Evolutionary conservation across 1,140 invertebrate genomes (phyloP).

Genomic region (Drosophila bocqueti): DNA sequence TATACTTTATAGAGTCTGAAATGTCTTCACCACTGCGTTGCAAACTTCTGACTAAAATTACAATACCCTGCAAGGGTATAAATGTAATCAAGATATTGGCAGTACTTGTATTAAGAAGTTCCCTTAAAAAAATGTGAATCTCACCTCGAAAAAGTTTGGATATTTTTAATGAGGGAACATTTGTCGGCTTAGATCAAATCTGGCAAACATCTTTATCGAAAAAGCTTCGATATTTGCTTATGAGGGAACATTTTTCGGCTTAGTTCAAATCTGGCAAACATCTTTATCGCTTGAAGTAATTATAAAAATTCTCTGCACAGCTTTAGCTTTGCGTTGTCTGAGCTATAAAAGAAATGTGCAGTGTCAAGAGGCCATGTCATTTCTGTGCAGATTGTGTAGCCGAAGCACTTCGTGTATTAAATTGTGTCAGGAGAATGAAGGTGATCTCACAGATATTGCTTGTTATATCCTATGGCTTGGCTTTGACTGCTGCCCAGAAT

Average conservation of each 20-base stretch:
- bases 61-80: too few relatives aligned
- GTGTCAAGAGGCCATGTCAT: background rate
- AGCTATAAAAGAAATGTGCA: slow-evolving; percentile 6
- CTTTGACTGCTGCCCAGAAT: background rate
- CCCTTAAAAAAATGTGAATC: background rate
- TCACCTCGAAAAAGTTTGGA: slow-evolving; percentile 6
- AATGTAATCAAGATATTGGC: background rate
- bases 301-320: background rate
- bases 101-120: background rate
- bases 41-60: too few relatives aligned
- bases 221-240: slow-evolving; percentile 4
- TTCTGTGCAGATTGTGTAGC: background rate
- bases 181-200: background rate
- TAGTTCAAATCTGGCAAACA: background rate
- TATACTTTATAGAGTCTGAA: too few relatives aligned
- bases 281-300: background rate
- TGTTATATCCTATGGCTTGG: background rate
- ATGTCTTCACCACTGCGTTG: too few relatives aligned
- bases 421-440: slow-evolving; percentile 1
- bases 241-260: background rate
- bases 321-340: background rate
- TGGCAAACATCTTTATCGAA: slow-evolving; percentile 4
- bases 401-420: background rate
- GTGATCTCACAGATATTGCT: background rate
- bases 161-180: background rate